Evolutionary conservation across 2,113 vertebrate species (phyloP).

Genomic region (Benitochromis conjunctus): DNA sequence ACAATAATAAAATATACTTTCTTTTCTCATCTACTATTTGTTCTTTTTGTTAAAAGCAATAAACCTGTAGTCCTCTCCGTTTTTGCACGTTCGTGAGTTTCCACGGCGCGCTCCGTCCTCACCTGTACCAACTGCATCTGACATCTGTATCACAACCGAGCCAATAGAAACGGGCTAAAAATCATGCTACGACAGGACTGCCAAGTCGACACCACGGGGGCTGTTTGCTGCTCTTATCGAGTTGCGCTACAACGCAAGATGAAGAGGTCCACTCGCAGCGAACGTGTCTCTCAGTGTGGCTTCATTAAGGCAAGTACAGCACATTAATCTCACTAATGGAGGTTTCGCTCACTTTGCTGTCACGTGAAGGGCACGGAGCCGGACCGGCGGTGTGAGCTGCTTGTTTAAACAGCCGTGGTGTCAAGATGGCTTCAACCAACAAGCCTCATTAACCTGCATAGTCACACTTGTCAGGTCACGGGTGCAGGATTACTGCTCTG

Average conservation of each 20-base stretch:
- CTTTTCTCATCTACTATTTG: conserved; percentile 39
- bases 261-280: conserved; percentile 4
- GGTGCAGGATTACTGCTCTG: neutral
- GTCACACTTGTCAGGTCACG: neutral
- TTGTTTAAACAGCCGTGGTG: conserved; percentile 8
- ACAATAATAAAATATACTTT: conserved; percentile 72
- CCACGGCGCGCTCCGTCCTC: conserved; percentile 5
- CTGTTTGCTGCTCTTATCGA: conserved; percentile 11
- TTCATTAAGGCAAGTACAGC: conserved; percentile 38
- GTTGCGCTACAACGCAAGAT: conserved; percentile 13
- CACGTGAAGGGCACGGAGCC: conserved; percentile 26
- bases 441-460: conserved; percentile 17
- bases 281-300: conserved; percentile 17
- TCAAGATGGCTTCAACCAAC: neutral
- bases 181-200: neutral
- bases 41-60: neutral
- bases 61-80: conserved; percentile 55
- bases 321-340: conserved; percentile 55
- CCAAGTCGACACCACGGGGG: neutral
- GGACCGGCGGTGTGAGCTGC: neutral
- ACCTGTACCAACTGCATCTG: neutral
- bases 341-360: neutral
- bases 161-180: neutral
- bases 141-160: neutral
- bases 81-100: conserved; percentile 10